Conservation (phyloP, 2,113 vertebrate species). For the Microcebus ravelobensis region DNA sequence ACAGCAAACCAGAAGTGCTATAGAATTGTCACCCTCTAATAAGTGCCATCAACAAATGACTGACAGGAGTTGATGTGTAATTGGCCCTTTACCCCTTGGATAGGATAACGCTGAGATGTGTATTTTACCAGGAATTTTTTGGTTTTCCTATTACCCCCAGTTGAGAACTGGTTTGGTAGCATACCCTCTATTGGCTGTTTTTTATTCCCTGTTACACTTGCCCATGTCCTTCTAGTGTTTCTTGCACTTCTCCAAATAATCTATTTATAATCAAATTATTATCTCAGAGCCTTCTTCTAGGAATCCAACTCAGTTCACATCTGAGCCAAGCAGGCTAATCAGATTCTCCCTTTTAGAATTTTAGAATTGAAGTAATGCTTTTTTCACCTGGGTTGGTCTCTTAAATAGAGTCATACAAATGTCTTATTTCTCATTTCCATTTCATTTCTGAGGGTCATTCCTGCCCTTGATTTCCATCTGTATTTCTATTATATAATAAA, state of each 20-base stretch:
- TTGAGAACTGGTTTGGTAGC: background rate
- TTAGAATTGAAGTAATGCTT: background rate
- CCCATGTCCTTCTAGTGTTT: background rate
- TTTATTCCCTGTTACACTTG: background rate
- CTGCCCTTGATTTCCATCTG: background rate
- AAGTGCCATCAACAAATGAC: background rate
- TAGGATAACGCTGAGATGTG: background rate
- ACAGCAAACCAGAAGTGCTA: background rate
- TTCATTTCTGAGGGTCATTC: background rate
- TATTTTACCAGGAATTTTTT: background rate
- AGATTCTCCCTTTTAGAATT: background rate
- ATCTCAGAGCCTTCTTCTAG: background rate
- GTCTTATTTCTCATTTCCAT: slow-evolving; percentile 1
- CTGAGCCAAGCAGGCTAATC: background rate
- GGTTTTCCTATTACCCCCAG: background rate
- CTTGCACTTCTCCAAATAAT: background rate
- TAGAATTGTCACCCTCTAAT: background rate
- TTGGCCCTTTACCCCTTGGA: background rate
- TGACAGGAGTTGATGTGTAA: background rate
- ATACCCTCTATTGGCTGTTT: background rate
- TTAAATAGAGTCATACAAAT: background rate
- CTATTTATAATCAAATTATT: background rate
- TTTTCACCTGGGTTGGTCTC: background rate
- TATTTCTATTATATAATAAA: background rate
- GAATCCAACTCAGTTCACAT: background rate